Conservation (phyloP, 2,113 vertebrate species). For the Baryphthengus martii region DNA sequence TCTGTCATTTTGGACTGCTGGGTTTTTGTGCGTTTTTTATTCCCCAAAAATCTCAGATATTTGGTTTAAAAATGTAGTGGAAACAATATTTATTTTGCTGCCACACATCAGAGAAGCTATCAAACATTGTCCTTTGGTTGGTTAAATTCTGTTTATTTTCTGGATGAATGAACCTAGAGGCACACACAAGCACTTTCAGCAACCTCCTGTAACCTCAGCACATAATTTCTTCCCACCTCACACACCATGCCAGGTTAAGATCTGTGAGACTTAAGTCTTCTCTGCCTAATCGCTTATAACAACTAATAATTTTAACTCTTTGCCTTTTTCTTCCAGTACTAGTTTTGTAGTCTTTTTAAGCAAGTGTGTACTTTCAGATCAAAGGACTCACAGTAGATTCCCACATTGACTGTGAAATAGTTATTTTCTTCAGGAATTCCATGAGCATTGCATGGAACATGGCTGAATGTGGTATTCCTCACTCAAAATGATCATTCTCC, state of each 20-base stretch:
- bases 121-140: neutral
- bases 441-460: neutral
- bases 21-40: too few species aligned
- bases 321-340: neutral
- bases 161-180: neutral
- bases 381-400: neutral
- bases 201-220: neutral
- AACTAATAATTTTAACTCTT: neutral
- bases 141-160: neutral
- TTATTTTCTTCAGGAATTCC: neutral
- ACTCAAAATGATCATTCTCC: neutral
- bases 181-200: neutral
- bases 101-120: neutral
- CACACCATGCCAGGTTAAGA: neutral
- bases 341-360: neutral
- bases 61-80: neutral
- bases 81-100: neutral
- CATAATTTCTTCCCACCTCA: neutral
- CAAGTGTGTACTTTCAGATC: neutral
- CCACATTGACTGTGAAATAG: fast-evolving
- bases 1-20: neutral
- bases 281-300: neutral
- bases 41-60: neutral
- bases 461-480: neutral
- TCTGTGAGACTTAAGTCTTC: fast-evolving